A percentile compares a stretch with the other conserved stretches of the same genome.
Conservation (phyloP, 37 sponge, comb jelly and placozoan genomes). For the Halichondria panicea region DNA sequence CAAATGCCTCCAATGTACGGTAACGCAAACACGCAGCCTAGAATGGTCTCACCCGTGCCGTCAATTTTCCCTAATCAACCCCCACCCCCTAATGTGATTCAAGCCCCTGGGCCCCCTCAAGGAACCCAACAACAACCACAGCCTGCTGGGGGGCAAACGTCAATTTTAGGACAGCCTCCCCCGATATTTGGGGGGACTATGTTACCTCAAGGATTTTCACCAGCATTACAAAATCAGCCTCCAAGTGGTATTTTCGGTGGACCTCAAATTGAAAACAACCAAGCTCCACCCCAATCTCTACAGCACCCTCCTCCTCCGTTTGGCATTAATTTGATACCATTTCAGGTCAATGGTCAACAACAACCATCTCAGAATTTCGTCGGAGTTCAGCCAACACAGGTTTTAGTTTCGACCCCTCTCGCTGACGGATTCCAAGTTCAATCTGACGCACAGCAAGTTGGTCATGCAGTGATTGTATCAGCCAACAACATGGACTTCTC, state of each 20-base stretch:
- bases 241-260: background rate
- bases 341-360: background rate
- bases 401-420: too few species aligned
- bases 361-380: conserved; percentile 14
- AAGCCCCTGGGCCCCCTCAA: background rate
- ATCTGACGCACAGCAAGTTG: too few species aligned
- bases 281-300: too few species aligned
- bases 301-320: conserved; percentile 2
- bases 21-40: background rate
- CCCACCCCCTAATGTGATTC: too few species aligned
- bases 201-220: background rate
- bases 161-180: conserved; percentile 66
- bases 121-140: background rate
- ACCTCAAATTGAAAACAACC: too few species aligned
- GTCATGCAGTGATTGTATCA: too few species aligned
- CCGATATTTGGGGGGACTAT: too few species aligned
- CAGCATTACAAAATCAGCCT: background rate
- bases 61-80: too few species aligned
- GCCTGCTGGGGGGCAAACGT: background rate
- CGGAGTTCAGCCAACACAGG: too few species aligned
- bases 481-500: too few species aligned
- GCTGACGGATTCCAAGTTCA: too few species aligned
- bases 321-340: conserved; percentile 19
- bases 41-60: background rate
- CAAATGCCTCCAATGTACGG: conserved; percentile 7